phyloP scores from a whole-genome alignment of 2,113 vertebrate species.

The Perca flavescens region DNA sequence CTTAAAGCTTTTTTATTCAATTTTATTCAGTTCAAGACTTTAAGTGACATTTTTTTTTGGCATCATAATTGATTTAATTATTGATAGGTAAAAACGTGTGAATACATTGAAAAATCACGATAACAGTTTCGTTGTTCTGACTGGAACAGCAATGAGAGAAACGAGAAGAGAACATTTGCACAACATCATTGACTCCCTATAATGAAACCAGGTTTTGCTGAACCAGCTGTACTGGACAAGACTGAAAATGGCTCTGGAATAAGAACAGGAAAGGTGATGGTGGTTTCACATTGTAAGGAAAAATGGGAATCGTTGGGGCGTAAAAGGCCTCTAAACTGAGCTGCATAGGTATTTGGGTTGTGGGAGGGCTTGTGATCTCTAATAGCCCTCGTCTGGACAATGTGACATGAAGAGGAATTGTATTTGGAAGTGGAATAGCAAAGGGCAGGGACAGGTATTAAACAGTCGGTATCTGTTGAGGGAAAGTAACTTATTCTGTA shows the following conservation, averaged over 20 bases:
- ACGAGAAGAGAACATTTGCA: neutral
- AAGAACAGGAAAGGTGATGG: constrained; percentile 27
- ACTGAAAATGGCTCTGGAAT: constrained; percentile 31
- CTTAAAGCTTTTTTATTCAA: neutral
- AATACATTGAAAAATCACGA: neutral
- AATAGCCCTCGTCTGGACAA: constrained; percentile 51
- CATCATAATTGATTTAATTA: neutral
- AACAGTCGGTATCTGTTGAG: constrained; percentile 28
- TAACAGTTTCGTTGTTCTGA: neutral
- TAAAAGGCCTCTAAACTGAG: constrained; percentile 35
- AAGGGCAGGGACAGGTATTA: constrained; percentile 58
- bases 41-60: neutral
- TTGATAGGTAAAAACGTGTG: neutral
- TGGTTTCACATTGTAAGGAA: constrained; percentile 31
- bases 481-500: constrained; percentile 28
- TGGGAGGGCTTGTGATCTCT: constrained; percentile 34
- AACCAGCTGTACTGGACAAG: constrained; percentile 24
- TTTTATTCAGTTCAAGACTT: neutral
- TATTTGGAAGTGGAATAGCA: constrained; percentile 58
- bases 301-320: constrained; percentile 38
- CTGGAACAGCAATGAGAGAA: neutral
- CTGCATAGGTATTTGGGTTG: constrained; percentile 23
- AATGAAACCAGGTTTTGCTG: constrained; percentile 37
- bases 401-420: constrained; percentile 70
- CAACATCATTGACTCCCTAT: constrained; percentile 2